A percentile compares a stretch with the other conserved stretches of the same genome.
Conservation (phyloP, 2,888 invertebrate genomes). For the Carcina quercana region DNA sequence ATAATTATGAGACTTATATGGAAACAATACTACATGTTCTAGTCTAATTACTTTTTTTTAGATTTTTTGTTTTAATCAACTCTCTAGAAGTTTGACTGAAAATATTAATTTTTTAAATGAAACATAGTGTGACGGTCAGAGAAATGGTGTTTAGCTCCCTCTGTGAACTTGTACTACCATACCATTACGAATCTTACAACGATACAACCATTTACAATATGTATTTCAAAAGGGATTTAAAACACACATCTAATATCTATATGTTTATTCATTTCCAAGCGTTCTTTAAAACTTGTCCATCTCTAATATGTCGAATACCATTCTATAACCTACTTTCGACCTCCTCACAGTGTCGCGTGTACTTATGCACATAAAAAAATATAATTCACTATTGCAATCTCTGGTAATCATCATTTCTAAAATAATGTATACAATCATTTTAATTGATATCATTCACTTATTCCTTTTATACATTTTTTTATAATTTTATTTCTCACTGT, state of each 20-base stretch:
- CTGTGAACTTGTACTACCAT: constrained; percentile 41
- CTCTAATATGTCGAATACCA: constrained; percentile 31
- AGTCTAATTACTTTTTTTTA: constrained; percentile 41
- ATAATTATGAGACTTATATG: constrained; percentile 44
- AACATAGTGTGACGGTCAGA: constrained; percentile 23
- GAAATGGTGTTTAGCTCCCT: constrained; percentile 21
- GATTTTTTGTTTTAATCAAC: constrained; percentile 40
- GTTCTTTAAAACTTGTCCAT: constrained; percentile 34
- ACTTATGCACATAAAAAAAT: constrained; percentile 60
- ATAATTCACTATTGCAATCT: constrained; percentile 67
- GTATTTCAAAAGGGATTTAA: constrained; percentile 39
- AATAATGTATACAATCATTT: constrained; percentile 45
- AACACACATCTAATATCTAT: constrained; percentile 49
- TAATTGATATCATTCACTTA: constrained; percentile 56
- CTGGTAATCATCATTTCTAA: constrained; percentile 53
- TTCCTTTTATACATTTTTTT: constrained; percentile 55
- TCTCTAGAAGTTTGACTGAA: constrained; percentile 41
- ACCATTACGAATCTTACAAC: constrained; percentile 43
- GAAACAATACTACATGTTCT: constrained; percentile 57
- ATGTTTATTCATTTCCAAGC: constrained; percentile 41
- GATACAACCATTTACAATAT: constrained; percentile 55
- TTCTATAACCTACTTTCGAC: constrained; percentile 24
- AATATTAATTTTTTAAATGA: constrained; percentile 29
- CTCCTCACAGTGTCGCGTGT: constrained; percentile 6
- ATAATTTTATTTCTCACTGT: constrained; percentile 38